Base-by-base conservation (phyloP, 1,140 invertebrate genomes). In the Eumaeus atala region DNA sequence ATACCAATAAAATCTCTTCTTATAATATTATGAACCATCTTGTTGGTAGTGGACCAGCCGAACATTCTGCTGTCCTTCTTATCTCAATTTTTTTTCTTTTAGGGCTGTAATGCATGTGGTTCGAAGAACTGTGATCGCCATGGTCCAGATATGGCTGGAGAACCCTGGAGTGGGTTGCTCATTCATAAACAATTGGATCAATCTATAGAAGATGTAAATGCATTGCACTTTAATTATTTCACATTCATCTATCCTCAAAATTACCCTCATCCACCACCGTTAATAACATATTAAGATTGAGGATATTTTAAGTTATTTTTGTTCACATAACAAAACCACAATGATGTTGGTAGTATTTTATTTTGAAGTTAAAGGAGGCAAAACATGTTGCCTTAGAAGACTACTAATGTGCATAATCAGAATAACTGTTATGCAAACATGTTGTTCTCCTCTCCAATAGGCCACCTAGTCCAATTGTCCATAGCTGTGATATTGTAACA, bases 171-270 rank as follows among this genome's bases (percentile, higher is more conserved):
- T 44, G 89, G 90, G 59, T 65, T 94, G 9, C 82, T 89, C 50
- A 87, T 94, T 61, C 89, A 90, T 56, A 86, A 90, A 68, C 90
- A 91, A 72, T 82, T 93, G 28, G 92, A 94, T 83, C 73, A 88
- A 65, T 90, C 92, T 37, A 84, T 93, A 63, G 91, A 93, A 89
- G 89, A 93, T 85, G 93, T 94, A 80, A 88, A 85, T 77, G 17
- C 12, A 11, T 52, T n/a, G n/a, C n/a, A n/a, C 37, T 9, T 10
- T 17, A 38, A 28, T 28, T 18, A 37, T 40, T 34, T 42, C 10
- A 51, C 10, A 42, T n/a, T n/a, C n/a, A n/a, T n/a, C n/a, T n/a
- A n/a, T n/a, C n/a, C n/a, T n/a, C n/a, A n/a, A n/a, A n/a, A n/a
- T n/a, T n/a, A n/a, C n/a, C n/a, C n/a, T n/a, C n/a, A n/a, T n/a